Evolutionary conservation across 2,113 vertebrate genomes (phyloP).

Genomic region (Pseudorhombus dupliciocellatus): DNA sequence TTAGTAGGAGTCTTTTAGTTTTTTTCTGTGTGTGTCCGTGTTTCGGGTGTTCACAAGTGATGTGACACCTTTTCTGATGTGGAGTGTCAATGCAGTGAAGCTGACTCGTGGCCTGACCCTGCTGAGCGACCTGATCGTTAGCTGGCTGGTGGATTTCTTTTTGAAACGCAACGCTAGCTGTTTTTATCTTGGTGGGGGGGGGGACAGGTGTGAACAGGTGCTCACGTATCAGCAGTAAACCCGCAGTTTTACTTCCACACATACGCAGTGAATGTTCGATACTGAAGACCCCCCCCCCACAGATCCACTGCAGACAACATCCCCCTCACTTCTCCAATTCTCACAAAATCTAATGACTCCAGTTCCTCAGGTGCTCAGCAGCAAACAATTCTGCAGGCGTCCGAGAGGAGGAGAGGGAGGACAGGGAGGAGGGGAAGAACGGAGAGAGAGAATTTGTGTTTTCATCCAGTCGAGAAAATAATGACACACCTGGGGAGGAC

Average conservation of each 20-base stretch:
- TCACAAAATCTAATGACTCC: constrained; percentile 24
- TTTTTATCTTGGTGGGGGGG: not conserved
- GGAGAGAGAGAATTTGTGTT: constrained; percentile 14
- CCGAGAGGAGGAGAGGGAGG: no score
- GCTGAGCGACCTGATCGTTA: not conserved
- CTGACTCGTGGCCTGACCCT: not conserved
- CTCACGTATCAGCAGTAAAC: not conserved
- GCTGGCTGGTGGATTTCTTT: not conserved
- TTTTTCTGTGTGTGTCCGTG: constrained; percentile 3
- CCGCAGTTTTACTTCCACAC: no score
- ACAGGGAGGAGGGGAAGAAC: constrained; percentile 1
- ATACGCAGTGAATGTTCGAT: no score
- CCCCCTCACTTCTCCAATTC: not conserved
- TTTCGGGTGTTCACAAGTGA: not conserved
- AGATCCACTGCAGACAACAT: not conserved
- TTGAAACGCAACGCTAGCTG: not conserved
- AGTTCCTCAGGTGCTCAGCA: not conserved
- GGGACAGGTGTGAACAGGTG: constrained; percentile 21
- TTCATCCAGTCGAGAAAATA: constrained; percentile 44
- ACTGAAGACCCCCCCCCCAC: no score
- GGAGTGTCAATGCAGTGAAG: not conserved
- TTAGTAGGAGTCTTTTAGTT: constrained; percentile 31
- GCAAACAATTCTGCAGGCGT: no score
- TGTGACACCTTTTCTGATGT: constrained; percentile 1
- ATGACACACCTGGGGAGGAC: constrained; percentile 41